A percentile compares a stretch with the other conserved stretches of the same genome.
These are phyloP conservation scores for Uria lomvia DNA, from an alignment of 2,113 vertebrate species.

Conservation along the genomic window DNA sequence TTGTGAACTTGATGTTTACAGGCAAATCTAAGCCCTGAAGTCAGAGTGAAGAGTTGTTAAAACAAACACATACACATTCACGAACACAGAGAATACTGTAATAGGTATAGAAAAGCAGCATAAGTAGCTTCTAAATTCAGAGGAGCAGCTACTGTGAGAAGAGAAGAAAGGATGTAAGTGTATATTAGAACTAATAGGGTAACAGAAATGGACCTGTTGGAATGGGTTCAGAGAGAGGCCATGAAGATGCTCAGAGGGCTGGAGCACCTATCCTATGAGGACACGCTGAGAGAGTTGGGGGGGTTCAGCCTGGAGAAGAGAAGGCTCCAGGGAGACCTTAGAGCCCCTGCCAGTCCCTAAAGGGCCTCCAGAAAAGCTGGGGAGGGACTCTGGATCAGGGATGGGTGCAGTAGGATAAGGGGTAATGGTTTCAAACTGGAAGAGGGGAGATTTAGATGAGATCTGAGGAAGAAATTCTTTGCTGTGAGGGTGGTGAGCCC, in stretches of 20 bases:
- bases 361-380: background rate
- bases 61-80: fast-evolving
- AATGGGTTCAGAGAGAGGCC: background rate
- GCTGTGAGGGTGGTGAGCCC: background rate
- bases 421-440: background rate
- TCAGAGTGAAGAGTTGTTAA: background rate
- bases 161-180: background rate
- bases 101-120: background rate
- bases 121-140: fast-evolving
- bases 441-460: background rate
- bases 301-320: background rate
- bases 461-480: background rate
- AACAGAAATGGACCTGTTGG: background rate
- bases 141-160: background rate
- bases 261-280: background rate
- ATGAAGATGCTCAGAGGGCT: background rate
- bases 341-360: background rate
- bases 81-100: background rate
- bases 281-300: background rate
- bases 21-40: background rate
- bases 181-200: background rate
- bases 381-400: background rate
- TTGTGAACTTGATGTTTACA: background rate
- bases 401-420: too few species aligned
- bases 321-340: background rate